Evolutionary conservation across 2,113 vertebrate genomes (phyloP), one percentile per base, ranked within the genome.

Genomic region (Cebidichthys violaceus): DNA sequence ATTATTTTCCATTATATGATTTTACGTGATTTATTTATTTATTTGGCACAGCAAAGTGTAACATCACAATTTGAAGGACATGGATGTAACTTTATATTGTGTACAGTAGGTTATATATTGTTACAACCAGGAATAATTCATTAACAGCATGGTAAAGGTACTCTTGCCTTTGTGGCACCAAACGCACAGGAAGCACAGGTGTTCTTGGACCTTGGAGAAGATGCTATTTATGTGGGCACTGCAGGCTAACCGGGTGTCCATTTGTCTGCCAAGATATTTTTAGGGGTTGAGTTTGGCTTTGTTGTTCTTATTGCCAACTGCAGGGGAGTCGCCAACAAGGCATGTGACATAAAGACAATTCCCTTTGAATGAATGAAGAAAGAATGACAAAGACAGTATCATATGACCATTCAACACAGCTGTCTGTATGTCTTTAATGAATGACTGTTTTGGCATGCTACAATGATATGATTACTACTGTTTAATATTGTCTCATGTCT

Each of bases 211-310:
- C 20, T 29, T 6, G 1, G 50, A 8, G 29, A 24, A 60, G 60
- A 76, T 27, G 18, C 60, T 77, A 79, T 89, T 79, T 75, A 69
- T 75, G 72, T 55, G 41, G 75, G 73, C 73, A 86, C 15, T 60
- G 43, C 47, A 24, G 18, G 47, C 41, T 70, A 79, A 69, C 39
- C 70, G 35, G 65, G 52, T 47, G 18, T 61, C 27, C n/a, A 60
- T 84, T 72, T 86, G n/a, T 45, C 54, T 43, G 27, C 39, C 50
- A 59, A 33, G 59, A 77, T 86, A 89, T 88, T 76, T 81, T 88
- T 73, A 73, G 57, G 3, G 7, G 37, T 66, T 72, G 39, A 33
- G 9, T 43, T 33, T 24, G 45, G 60, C 57, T 74, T 75, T 84
- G 66, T 82, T 27, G 9, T 61, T n/a, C 37, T 64, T 22, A 62